A percentile compares a stretch with the other conserved stretches of the same genome.
These are phyloP conservation scores for Paelopatides confundens DNA, from an alignment of 53 echinoderm and acorn worm species.

Conservation along the genomic window DNA sequence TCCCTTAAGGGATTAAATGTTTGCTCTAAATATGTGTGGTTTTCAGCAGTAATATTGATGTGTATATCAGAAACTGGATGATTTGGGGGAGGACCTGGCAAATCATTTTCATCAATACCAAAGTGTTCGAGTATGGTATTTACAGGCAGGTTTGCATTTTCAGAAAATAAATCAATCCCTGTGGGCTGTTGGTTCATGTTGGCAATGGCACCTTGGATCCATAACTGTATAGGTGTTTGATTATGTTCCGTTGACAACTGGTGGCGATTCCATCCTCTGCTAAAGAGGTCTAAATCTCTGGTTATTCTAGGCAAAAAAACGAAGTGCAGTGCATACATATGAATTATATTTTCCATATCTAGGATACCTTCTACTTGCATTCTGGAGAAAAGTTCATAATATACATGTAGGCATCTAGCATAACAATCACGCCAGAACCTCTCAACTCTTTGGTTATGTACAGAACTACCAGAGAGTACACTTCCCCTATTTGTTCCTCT, in stretches of 20 bases:
- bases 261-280: neutral
- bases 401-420: no score
- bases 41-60: neutral
- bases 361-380: no score
- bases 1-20: neutral
- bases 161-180: neutral
- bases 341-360: no score
- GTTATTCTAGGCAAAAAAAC: neutral
- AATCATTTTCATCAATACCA: no score
- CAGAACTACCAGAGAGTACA: neutral
- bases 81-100: neutral
- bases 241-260: neutral
- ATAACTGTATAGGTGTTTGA: neutral
- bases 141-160: neutral
- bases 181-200: neutral
- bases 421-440: no score
- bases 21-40: neutral
- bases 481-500: neutral
- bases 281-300: neutral
- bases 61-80: neutral
- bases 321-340: neutral
- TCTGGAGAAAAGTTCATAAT: no score
- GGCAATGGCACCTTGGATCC: neutral
- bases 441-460: no score
- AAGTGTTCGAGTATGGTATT: neutral